Percentiles rank a stretch among this genome's conserved stretches.
phyloP scores from a whole-genome alignment of 2,113 vertebrate species.

The Labeo catla region DNA sequence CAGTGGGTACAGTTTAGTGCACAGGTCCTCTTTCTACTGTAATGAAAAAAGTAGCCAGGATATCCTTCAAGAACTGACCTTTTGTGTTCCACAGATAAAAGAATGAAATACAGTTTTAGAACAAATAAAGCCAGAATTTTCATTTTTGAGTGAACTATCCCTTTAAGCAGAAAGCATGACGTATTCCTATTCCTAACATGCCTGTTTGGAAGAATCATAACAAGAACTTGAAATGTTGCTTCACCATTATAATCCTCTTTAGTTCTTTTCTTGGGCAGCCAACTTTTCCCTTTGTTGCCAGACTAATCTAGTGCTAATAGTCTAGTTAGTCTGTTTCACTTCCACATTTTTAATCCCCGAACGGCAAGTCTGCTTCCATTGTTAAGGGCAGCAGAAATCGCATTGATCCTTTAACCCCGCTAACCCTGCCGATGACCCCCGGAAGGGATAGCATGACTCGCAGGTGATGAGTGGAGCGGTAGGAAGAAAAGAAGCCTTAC shows the following conservation, averaged over 20 bases:
- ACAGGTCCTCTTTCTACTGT: neutral
- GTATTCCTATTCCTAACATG: slow-evolving; percentile 63
- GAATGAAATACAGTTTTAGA: neutral
- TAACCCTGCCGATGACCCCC: slow-evolving; percentile 55
- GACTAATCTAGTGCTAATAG: slow-evolving; percentile 35
- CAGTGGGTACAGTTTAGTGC: too few relatives aligned
- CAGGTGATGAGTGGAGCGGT: slow-evolving; percentile 54
- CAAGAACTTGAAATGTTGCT: slow-evolving; percentile 28
- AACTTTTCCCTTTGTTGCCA: slow-evolving; percentile 19
- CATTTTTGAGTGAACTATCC: neutral
- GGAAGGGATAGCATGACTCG: slow-evolving; percentile 59
- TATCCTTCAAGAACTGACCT: neutral
- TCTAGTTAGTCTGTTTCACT: slow-evolving; percentile 42
- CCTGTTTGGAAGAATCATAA: slow-evolving; percentile 51
- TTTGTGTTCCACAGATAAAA: neutral
- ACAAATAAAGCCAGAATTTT: neutral
- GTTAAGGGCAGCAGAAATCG: slow-evolving; percentile 32
- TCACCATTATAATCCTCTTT: slow-evolving; percentile 9
- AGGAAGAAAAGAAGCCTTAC: slow-evolving; percentile 49
- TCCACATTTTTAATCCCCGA: slow-evolving; percentile 51
- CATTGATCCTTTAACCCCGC: slow-evolving; percentile 59
- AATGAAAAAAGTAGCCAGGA: neutral
- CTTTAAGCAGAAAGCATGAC: slow-evolving; percentile 49
- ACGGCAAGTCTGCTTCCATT: slow-evolving; percentile 40
- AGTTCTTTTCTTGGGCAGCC: slow-evolving; percentile 20